A percentile compares a stretch with the other conserved stretches of the same genome.
Evolutionary conservation across 2,888 invertebrate genomes (phyloP).

Genomic region (Eupeodes luniger): DNA sequence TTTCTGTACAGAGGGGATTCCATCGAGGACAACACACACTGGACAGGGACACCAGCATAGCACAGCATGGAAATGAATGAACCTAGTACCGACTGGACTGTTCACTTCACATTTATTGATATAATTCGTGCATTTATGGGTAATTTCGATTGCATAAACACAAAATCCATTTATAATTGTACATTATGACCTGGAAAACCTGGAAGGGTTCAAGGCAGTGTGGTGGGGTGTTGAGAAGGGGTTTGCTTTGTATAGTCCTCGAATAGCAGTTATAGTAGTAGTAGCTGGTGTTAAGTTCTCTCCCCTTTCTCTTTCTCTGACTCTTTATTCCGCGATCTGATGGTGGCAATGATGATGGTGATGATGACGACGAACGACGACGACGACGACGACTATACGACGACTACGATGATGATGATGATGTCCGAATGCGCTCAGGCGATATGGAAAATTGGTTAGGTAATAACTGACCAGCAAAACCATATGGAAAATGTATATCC

Average conservation of each 20-base stretch:
- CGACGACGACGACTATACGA: conserved; percentile 13
- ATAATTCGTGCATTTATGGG: conserved; percentile 76
- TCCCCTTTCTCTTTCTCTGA: neutral
- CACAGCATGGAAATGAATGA: conserved; percentile 9
- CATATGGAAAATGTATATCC: conserved; percentile 74
- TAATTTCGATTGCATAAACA: conserved; percentile 78
- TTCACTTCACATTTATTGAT: conserved; percentile 71
- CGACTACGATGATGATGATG: conserved; percentile 58
- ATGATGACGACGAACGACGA: conserved; percentile 46
- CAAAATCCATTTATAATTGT: conserved; percentile 78
- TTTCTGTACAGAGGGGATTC: conserved; percentile 35
- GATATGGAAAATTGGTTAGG: conserved; percentile 76
- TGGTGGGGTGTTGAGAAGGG: neutral
- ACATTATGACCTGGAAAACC: conserved; percentile 77
- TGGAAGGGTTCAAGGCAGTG: conserved; percentile 36
- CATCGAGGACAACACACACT: conserved; percentile 24
- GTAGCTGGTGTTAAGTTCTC: conserved; percentile 64
- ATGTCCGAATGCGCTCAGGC: conserved; percentile 76
- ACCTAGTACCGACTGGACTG: neutral
- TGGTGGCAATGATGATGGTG: conserved; percentile 51
- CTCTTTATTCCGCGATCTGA: conserved; percentile 27
- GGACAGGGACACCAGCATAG: neutral
- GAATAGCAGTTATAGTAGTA: conserved; percentile 29
- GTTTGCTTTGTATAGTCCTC: conserved; percentile 44
- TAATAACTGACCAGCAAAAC: conserved; percentile 74